These are phyloP conservation scores for Dallia pectoralis DNA, from an alignment of 2,797 vertebrate species.

Conservation along the genomic window DNA sequence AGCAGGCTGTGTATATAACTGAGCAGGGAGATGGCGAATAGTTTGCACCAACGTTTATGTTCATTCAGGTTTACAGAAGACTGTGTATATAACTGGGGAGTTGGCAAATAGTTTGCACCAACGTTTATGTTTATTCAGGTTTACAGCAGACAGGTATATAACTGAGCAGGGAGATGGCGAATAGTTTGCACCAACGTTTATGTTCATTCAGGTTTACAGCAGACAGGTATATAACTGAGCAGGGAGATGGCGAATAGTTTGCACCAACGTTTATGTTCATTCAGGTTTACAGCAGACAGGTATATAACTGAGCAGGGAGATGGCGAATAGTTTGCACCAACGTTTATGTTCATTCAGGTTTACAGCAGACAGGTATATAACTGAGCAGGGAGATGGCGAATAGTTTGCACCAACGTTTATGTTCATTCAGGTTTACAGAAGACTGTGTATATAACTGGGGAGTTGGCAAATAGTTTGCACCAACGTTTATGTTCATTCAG, in stretches of 20 bases:
- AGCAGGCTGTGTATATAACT: not conserved
- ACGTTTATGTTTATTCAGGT: not conserved
- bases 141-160: not conserved
- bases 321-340: not conserved
- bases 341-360: not conserved
- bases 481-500: not conserved
- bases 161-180: not conserved
- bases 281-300: not conserved
- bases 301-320: not conserved
- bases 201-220: not conserved
- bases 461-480: not conserved
- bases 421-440: not conserved
- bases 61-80: not conserved
- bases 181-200: not conserved
- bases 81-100: not conserved
- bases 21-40: not conserved
- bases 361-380: not conserved
- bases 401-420: not conserved
- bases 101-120: not conserved
- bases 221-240: not conserved
- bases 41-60: not conserved
- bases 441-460: not conserved
- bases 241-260: not conserved
- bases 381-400: not conserved
- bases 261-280: not conserved